These are phyloP conservation scores for Athrips mouffetella DNA, from an alignment of 2,888 invertebrate genomes.

Conservation along the genomic window DNA sequence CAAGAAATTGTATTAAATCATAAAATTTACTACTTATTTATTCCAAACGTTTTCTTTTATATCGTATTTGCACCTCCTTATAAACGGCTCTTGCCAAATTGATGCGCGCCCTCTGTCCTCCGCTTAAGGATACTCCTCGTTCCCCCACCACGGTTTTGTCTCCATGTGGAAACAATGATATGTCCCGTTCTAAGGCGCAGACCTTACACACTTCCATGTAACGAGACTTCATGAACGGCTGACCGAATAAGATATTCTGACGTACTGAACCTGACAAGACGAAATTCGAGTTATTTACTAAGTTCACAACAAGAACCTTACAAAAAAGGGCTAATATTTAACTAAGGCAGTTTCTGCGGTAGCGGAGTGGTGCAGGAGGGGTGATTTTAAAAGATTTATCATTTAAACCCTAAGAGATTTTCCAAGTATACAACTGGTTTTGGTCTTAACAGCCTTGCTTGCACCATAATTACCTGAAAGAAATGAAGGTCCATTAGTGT, in stretches of 20 bases:
- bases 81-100: conserved; percentile 82
- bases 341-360: too few species aligned
- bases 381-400: too few species aligned
- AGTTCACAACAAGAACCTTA: neutral
- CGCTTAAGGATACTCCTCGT: conserved; percentile 88
- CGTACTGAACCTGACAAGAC: conserved; percentile 84
- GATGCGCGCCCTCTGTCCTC: conserved; percentile 87
- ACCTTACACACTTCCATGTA: conserved; percentile 84
- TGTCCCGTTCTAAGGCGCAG: conserved; percentile 85
- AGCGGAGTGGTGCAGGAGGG: too few species aligned
- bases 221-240: conserved; percentile 76
- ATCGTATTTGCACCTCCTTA: conserved; percentile 57
- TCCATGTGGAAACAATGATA: conserved; percentile 85
- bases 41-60: too few species aligned
- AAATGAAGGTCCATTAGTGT: too few species aligned
- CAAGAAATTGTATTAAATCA: neutral
- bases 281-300: too few species aligned
- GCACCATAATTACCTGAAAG: too few species aligned
- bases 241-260: conserved; percentile 95
- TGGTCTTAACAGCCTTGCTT: too few species aligned
- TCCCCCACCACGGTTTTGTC: conserved; percentile 93
- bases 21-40: neutral
- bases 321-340: too few species aligned
- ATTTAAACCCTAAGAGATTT: too few species aligned
- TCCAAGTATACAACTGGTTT: too few species aligned